Percentiles rank a stretch among this genome's conserved stretches.
Conservation (phyloP, 2,797 vertebrate genomes). For the Coranthus polyacanthus region DNA sequence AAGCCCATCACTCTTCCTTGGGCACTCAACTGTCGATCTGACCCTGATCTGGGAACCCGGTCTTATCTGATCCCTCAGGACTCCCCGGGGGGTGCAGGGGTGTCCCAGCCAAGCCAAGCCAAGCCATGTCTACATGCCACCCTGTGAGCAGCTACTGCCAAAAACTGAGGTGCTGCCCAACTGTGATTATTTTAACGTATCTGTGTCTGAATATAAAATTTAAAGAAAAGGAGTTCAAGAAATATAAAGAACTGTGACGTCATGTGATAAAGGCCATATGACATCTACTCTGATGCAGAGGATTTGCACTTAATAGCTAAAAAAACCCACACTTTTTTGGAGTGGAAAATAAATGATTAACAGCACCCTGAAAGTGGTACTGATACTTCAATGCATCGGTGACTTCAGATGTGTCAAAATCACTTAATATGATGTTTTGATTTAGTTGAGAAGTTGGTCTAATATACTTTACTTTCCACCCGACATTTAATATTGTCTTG, state of each 20-base stretch:
- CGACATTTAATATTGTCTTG: no score
- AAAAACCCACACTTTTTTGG: no score
- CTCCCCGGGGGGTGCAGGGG: conserved; percentile 69
- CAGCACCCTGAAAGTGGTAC: conserved; percentile 6
- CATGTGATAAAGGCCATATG: no score
- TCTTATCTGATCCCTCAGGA: conserved; percentile 84
- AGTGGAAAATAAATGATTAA: neutral
- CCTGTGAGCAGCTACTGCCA: conserved; percentile 33
- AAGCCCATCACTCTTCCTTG: conserved; percentile 85
- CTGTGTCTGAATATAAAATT: no score
- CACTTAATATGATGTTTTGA: neutral
- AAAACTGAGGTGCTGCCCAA: conserved; percentile 39
- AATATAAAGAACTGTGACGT: neutral
- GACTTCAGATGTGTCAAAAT: conserved; percentile 1
- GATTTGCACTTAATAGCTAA: neutral
- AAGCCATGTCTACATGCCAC: conserved; percentile 64
- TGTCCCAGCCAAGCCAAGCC: conserved; percentile 80
- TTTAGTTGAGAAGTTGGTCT: neutral
- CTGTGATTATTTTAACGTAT: conserved; percentile 24
- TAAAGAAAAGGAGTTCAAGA: neutral
- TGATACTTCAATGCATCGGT: conserved; percentile 1
- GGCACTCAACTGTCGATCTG: conserved; percentile 83
- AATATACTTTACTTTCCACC: neutral
- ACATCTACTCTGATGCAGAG: neutral
- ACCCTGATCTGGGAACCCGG: conserved; percentile 82